phyloP scores from a whole-genome alignment of 1,140 invertebrate genomes.

The Drosophila punjabiensis region DNA sequence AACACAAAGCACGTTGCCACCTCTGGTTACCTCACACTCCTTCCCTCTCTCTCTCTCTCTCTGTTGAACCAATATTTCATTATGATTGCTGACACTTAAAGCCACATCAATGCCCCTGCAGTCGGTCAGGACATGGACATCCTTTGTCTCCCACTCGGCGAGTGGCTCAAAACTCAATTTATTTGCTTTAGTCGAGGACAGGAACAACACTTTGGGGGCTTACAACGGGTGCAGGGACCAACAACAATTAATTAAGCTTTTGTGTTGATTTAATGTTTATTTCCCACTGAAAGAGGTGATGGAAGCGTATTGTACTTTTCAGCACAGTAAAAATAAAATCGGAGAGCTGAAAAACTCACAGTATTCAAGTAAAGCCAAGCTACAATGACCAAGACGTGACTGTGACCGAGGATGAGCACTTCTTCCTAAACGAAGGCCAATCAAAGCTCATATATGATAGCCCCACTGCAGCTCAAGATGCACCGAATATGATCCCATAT shows the following conservation, averaged over 20 bases:
- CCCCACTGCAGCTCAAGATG: conserved; percentile 25
- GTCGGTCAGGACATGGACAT: conserved; percentile 6
- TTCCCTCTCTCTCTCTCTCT: neutral
- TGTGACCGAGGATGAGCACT: neutral
- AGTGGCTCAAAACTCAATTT: conserved; percentile 75
- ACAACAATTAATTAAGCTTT: conserved; percentile 57
- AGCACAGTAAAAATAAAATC: neutral
- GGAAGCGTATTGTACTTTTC: neutral
- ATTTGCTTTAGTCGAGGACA: conserved; percentile 58
- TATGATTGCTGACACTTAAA: conserved; percentile 75
- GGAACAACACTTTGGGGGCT: conserved; percentile 38
- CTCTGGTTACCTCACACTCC: conserved; percentile 1
- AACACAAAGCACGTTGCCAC: conserved; percentile 26
- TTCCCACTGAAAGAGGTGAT: conserved; percentile 3
- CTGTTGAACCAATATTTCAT: conserved; percentile 66
- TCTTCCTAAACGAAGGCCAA: conserved; percentile 5
- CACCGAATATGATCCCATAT: conserved; percentile 31
- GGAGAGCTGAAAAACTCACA: neutral
- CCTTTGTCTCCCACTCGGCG: conserved; percentile 50
- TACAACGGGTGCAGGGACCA: conserved; percentile 17
- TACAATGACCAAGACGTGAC: conserved; percentile 17
- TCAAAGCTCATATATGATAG: neutral
- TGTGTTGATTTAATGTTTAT: conserved; percentile 14
- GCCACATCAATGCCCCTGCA: conserved; percentile 64
- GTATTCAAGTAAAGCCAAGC: neutral